Base-by-base conservation (phyloP, 2,113 vertebrate species). In the Rhinogobius similis region DNA sequence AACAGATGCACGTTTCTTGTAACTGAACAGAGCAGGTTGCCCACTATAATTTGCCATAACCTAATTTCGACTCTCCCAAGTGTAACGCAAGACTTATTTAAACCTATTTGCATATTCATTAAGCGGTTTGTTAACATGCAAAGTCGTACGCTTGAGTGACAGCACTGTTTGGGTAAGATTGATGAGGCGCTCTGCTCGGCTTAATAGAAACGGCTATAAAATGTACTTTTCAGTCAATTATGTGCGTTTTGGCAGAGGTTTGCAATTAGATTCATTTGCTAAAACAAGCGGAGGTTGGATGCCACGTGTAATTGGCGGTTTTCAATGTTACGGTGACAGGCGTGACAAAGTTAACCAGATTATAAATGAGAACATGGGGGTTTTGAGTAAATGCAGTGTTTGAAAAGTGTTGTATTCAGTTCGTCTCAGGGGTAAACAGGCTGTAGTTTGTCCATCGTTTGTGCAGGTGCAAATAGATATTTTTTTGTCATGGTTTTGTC, bases 71-170 rank as follows among this genome's bases (percentile, higher is more conserved):
- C 58, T 64, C 73, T 67, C 73, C 84, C 71, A 73, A 85, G 91
- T 72, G 73, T 86, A 84, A 77, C 75, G 65, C 75, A 50, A 84
- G 81, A 77, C 63, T 87, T 86, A 13, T 64, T 81, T 4, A 61
- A 70, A 52, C 46, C 29, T 4, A 87, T 90, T 86, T 89, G 78
- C 87, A 90, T 91, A 79, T 88, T 87, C 72, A 90, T 90, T 90
- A 86, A 69, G 78, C 69, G 72, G 76, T 76, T 84, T 76, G 85
- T 91, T 89, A 86, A 82, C 77, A 87, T 77, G 81, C 85, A 81
- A 41, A 73, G 73, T 81, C 76, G 7, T 44, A 65, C 77, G 72
- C 58, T 23, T 26, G 65, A 74, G 65, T 65, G 88, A 82, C 81
- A 58, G 50, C 36, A 65, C 70, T 10, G 69, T 62, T 81, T 75